Evolutionary conservation across 2,888 invertebrate genomes (phyloP).

Genomic region (Ormyrus nitidulus): DNA sequence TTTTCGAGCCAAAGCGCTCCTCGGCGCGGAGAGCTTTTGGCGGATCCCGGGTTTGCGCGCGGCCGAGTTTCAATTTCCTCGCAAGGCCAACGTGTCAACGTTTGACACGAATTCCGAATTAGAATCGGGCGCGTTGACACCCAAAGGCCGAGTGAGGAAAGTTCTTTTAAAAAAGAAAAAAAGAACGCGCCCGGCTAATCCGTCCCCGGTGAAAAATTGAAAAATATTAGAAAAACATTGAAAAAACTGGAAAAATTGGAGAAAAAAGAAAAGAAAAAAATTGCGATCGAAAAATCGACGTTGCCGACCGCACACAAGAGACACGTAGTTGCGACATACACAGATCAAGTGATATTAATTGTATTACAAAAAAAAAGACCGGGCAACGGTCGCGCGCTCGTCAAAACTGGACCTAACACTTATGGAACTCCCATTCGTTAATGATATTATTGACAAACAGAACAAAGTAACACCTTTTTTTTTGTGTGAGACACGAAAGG

Average conservation of each 20-base stretch:
- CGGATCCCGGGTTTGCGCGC: slow-evolving; percentile 24
- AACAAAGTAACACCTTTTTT: slow-evolving; percentile 46
- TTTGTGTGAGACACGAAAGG: slow-evolving; percentile 47
- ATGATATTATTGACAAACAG: slow-evolving; percentile 62
- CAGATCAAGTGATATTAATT: slow-evolving; percentile 17
- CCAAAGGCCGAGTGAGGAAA: background rate
- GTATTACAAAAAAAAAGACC: slow-evolving; percentile 18
- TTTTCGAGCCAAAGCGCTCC: background rate
- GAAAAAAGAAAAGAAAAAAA: background rate
- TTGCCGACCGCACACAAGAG: slow-evolving; percentile 26
- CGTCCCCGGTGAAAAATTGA: too few relatives aligned
- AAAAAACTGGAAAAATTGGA: background rate
- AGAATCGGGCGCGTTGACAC: slow-evolving; percentile 44
- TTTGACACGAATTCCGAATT: slow-evolving; percentile 56
- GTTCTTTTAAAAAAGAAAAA: too few relatives aligned
- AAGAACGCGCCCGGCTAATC: too few relatives aligned
- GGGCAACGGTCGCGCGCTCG: background rate
- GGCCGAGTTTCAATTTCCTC: slow-evolving; percentile 35
- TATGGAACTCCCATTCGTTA: slow-evolving; percentile 57
- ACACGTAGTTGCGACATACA: slow-evolving; percentile 32
- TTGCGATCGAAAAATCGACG: slow-evolving; percentile 1
- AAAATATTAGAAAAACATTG: too few relatives aligned
- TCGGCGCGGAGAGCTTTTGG: slow-evolving; percentile 24
- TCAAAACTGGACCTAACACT: too few relatives aligned
- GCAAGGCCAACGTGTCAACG: slow-evolving; percentile 46